Evolutionary conservation across 2,888 invertebrate genomes (phyloP), one percentile per base, ranked within the genome.

Genomic region (Masnerella sp.): DNA sequence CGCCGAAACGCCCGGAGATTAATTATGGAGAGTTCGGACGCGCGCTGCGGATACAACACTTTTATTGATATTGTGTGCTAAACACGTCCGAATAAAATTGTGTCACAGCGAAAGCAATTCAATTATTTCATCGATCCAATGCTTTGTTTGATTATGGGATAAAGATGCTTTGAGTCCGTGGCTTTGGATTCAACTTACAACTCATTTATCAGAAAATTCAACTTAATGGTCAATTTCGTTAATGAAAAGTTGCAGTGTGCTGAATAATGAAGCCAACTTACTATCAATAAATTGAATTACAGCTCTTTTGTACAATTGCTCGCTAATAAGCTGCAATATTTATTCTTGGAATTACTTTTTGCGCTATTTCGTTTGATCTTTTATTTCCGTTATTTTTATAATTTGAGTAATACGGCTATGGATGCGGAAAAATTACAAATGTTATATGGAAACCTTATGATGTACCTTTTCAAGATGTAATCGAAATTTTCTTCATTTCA

Each of bases 1-100:
- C 40, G 28, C 25, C 51, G 20, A 67, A 67, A 67, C 38, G 54
- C 12, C 8, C 5, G 25, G 49, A n/a, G n/a, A 62, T 70, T 56
- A 54, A 61, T 70, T 70, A 70, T 62, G 61, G 45, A 69, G n/a
- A 9, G 11, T 8, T 14, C 8, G n/a, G 18, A n/a, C 25, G 14
- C 17, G 17, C 12, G 34, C 12, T 28, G n/a, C 7, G 28, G 28
- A n/a, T 28, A 9, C n/a, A 36, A 28, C 11, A 42, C 15, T 59
- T 67, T 51, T 36, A 34, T 51, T 49, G 42, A 58, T 28, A 45
- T 25, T 43, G 47, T 12, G 49, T 30, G 58, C 30, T 43, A 43
- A 45, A 36, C 45, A 47, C 47, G 32, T 47, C 15, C 25, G 25
- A 18, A 65, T 38, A 54, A 65, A 65, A 62, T 64, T 34, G 18